Evolutionary conservation across 1,140 invertebrate species (phyloP), one percentile per base, ranked within the genome.

Genomic region (Ylistrum balloti): DNA sequence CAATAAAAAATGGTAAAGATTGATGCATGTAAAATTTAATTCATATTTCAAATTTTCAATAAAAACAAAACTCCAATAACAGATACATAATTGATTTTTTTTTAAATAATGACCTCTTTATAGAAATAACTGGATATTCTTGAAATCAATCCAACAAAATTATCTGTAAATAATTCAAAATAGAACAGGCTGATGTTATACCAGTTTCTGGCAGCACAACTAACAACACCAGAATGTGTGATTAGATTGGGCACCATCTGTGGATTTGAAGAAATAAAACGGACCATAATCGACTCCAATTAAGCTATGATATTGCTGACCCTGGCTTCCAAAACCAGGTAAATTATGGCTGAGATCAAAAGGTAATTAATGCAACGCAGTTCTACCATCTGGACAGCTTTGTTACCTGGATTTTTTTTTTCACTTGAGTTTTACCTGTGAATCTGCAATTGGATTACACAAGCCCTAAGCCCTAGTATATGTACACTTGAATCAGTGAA

Each of bases 81-180:
- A n/a, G n/a, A n/a, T n/a, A n/a, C n/a, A n/a, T n/a, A n/a, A n/a
- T n/a, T n/a, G n/a, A n/a, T 22, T 11, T 56, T 56, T 15, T 45
- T 45, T 74, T 74, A 3, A 3, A n/a, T 74, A 74, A 74, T 74
- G 56, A 74, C 28, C 56, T 74, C n/a, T 74, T 28, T 74, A 28
- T 74, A 74, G 56, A 74, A 74, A 74, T 74, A 74, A 22, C 56
- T 74, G 56, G 56, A 74, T n/a, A 74, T n/a, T 5, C 22, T 74
- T n/a, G 22, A 74, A 74, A 74, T 11, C 56, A 74, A 74, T 74
- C n/a, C n/a, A 11, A 74, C 28, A n/a, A 74, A 28, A 28, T 22
- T 74, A 74, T 28, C 56, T 74, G 28, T 74, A 74, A 74, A 74
- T 74, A 74, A 74, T 74, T 74, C 56, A 74, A 74, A 74, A 74